A percentile compares a stretch with the other conserved stretches of the same genome.
Conservation (phyloP, 2,888 invertebrate genomes). For the Drosophila fungiperda region DNA sequence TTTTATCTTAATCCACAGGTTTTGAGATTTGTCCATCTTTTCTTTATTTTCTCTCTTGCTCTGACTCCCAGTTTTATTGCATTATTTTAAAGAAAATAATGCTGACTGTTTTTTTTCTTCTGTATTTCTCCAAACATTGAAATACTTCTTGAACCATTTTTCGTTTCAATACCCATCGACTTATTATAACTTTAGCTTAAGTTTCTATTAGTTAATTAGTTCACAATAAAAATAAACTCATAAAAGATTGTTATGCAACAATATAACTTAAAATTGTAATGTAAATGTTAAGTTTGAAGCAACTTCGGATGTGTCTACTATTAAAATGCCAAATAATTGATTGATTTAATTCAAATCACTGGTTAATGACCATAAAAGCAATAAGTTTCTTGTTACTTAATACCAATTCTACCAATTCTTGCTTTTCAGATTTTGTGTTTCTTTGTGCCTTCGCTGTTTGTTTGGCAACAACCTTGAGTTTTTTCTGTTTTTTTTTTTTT, state of each 20-base stretch:
- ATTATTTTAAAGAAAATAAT: neutral
- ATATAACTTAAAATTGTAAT: neutral
- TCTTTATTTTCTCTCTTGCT: neutral
- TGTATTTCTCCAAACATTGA: neutral
- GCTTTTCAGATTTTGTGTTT: conserved; percentile 4
- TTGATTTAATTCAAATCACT: neutral
- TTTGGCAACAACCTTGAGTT: conserved; percentile 44
- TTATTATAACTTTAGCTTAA: neutral
- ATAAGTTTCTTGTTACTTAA: conserved; percentile 20
- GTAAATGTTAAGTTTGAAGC: neutral
- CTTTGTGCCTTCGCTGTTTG: conserved; percentile 2
- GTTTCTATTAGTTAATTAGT: too few relatives aligned
- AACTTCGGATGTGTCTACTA: neutral
- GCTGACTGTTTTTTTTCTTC: neutral
- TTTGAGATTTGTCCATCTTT: neutral
- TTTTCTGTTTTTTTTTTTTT: neutral
- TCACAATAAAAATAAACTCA: too few relatives aligned
- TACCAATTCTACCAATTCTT: conserved; percentile 12
- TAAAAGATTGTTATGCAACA: neutral
- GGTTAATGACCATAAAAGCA: neutral
- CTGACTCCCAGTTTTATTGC: neutral
- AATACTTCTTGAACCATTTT: neutral
- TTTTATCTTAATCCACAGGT: neutral
- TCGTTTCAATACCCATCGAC: neutral
- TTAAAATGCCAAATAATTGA: neutral